Conservation (phyloP, 2,888 invertebrate genomes). For the Ganaspis brasiliensis region DNA sequence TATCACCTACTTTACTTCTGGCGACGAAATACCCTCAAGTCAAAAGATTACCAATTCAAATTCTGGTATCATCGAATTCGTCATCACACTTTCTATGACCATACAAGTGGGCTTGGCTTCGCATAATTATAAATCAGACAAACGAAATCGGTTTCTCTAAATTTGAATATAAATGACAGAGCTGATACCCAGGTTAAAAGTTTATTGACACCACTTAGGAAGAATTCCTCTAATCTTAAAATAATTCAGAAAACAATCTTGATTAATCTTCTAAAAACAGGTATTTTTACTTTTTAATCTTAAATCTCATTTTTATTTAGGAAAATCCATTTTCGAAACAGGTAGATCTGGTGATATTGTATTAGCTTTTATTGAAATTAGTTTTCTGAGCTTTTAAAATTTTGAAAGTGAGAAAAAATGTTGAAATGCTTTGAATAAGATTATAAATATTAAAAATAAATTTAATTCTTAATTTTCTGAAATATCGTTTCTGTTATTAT, state of each 20-base stretch:
- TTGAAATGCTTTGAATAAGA: too few relatives aligned
- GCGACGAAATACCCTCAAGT: slow-evolving; percentile 52
- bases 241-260: slow-evolving; percentile 2
- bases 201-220: not conserved
- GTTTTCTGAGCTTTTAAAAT: too few relatives aligned
- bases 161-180: slow-evolving; percentile 6
- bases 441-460: too few relatives aligned
- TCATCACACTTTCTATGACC: slow-evolving; percentile 61
- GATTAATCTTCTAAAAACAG: not conserved
- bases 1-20: slow-evolving; percentile 63
- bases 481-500: too few relatives aligned
- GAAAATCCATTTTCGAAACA: too few relatives aligned
- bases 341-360: too few relatives aligned
- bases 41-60: slow-evolving; percentile 59
- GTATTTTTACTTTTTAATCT: not conserved
- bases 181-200: not conserved
- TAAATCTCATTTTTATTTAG: not conserved
- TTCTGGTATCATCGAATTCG: slow-evolving; percentile 46
- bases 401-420: too few relatives aligned
- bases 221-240: not conserved
- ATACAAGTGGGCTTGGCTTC: slow-evolving; percentile 43
- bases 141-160: slow-evolving; percentile 37
- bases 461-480: too few relatives aligned
- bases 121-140: slow-evolving; percentile 55
- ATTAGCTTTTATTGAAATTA: too few relatives aligned